These are phyloP conservation scores for Mormyrus proboscirostris DNA, from an alignment of 2,797 vertebrate genomes.

Conservation along the genomic window DNA sequence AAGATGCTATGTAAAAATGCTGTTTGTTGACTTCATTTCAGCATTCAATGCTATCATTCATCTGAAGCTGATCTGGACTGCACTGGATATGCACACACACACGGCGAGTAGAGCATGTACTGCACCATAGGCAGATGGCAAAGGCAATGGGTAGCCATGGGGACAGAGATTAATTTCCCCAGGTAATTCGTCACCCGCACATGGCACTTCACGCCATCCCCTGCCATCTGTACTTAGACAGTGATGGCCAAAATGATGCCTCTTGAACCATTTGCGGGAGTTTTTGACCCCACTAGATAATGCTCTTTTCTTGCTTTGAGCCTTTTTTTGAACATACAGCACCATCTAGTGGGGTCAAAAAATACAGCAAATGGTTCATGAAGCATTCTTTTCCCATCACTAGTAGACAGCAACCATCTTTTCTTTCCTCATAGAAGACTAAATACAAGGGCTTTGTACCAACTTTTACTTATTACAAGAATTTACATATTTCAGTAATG, in stretches of 20 bases:
- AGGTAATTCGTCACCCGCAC: background rate
- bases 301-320: background rate
- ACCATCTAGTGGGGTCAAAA: background rate
- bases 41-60: background rate
- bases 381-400: background rate
- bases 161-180: background rate
- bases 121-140: background rate
- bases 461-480: background rate
- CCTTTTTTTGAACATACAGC: background rate
- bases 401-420: background rate
- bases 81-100: background rate
- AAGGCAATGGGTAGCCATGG: background rate
- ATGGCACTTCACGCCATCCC: background rate
- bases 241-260: background rate
- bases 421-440: background rate
- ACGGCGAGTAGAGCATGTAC: background rate
- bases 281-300: background rate
- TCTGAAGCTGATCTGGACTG: background rate
- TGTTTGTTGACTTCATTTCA: background rate
- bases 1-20: background rate
- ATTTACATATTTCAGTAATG: background rate
- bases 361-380: background rate
- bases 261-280: background rate
- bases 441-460: background rate
- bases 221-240: no score